Evolutionary conservation across 2,888 invertebrate species (phyloP).

Genomic region (Sycophila texana): DNA sequence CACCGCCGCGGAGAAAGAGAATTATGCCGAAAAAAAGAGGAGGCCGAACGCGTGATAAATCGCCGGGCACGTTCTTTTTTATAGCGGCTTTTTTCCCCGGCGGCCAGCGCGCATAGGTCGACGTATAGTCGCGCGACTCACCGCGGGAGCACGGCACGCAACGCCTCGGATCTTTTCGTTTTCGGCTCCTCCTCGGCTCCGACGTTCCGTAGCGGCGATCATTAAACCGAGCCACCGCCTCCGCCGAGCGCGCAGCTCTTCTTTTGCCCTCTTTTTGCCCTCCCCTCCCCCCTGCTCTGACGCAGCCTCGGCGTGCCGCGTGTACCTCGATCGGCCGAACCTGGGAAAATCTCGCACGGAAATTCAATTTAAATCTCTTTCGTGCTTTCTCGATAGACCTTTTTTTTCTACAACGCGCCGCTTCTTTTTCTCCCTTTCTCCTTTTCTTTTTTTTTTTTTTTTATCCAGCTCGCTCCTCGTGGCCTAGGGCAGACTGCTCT

Average conservation of each 20-base stretch:
- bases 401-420: not conserved
- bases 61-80: conserved; percentile 3
- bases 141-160: conserved; percentile 3
- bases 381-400: conserved; percentile 26
- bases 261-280: conserved; percentile 3
- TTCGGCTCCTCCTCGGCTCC: conserved; percentile 22
- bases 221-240: conserved; percentile 30
- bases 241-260: not conserved
- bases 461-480: not conserved
- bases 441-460: not conserved
- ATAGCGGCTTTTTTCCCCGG: not conserved
- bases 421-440: not conserved
- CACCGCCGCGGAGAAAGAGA: conserved; percentile 1
- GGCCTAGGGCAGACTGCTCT: conserved; percentile 5
- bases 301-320: not conserved
- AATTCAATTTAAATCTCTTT: conserved; percentile 44
- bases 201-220: not conserved
- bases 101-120: too few relatives aligned
- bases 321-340: not conserved
- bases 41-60: conserved; percentile 14
- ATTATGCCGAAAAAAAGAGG: conserved; percentile 22
- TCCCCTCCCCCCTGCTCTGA: not conserved
- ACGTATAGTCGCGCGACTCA: not conserved
- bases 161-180: conserved; percentile 23
- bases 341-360: conserved; percentile 45